Conservation (phyloP, 2,113 vertebrate genomes). For the Eulacestoma nigropectus region DNA sequence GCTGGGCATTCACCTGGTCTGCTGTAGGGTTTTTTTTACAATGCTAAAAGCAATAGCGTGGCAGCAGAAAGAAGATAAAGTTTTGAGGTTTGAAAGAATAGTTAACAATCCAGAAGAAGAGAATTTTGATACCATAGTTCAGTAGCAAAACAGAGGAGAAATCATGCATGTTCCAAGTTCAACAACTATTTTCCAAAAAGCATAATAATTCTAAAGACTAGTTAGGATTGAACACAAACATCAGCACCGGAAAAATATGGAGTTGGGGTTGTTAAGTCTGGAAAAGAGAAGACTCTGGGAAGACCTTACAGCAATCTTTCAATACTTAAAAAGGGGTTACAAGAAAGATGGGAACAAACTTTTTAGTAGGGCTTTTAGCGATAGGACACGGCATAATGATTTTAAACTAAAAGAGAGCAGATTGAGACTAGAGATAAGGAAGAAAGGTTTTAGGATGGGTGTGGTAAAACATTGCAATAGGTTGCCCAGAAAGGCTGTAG, state of each 20-base stretch:
- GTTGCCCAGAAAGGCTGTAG: background rate
- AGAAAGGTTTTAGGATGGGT: background rate
- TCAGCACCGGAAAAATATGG: background rate
- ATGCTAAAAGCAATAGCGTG: background rate
- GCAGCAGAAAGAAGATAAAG: background rate
- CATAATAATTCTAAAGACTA: background rate
- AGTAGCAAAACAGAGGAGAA: background rate
- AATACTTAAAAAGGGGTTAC: background rate
- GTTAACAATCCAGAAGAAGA: background rate
- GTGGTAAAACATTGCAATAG: background rate
- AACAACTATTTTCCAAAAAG: background rate
- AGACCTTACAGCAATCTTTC: background rate
- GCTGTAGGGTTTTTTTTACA: background rate
- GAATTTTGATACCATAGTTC: background rate
- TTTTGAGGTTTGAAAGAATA: background rate
- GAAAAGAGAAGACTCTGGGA: background rate
- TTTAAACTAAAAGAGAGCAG: background rate
- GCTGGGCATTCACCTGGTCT: background rate
- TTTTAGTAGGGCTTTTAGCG: background rate
- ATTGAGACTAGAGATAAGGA: background rate
- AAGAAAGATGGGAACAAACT: background rate
- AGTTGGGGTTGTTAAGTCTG: background rate
- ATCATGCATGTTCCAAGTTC: background rate
- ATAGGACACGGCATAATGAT: background rate
- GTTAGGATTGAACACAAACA: background rate